Evolutionary conservation across 1,140 invertebrate genomes (phyloP).

Genomic region (Chlorops oryzae): DNA sequence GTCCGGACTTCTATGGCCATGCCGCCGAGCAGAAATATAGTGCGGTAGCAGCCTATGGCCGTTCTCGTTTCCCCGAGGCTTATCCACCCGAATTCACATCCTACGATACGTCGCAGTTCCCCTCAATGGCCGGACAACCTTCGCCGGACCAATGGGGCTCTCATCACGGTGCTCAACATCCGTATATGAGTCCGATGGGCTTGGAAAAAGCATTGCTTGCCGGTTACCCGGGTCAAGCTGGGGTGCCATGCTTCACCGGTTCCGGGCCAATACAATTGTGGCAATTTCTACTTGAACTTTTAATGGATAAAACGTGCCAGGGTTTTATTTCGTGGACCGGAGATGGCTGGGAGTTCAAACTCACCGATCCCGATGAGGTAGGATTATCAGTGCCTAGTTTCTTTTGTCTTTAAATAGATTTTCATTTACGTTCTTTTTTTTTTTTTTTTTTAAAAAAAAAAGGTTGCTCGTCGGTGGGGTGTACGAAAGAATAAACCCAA

Average conservation of each 20-base stretch:
- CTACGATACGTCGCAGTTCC: constrained; percentile 70
- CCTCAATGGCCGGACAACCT: constrained; percentile 70
- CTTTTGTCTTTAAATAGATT: background rate
- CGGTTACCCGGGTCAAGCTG: constrained; percentile 40
- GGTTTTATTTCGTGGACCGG: constrained; percentile 97
- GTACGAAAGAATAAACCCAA: constrained; percentile 97
- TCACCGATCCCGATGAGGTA: constrained; percentile 94
- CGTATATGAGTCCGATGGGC: constrained; percentile 39
- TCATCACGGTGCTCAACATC: constrained; percentile 52
- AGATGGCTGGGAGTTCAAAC: constrained; percentile 97
- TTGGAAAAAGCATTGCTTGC: constrained; percentile 43
- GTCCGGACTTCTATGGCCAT: constrained; percentile 30
- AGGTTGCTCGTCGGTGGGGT: constrained; percentile 92
- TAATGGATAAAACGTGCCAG: constrained; percentile 95
- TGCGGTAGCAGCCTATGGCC: constrained; percentile 20
- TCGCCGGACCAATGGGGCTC: constrained; percentile 53
- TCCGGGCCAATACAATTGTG: constrained; percentile 93
- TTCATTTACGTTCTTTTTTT: constrained; percentile 4
- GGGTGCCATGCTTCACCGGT: constrained; percentile 53
- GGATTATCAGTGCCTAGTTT: constrained; percentile 5
- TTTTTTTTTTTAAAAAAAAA: constrained; percentile 8
- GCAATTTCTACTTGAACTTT: constrained; percentile 93
- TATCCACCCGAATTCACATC: constrained; percentile 45
- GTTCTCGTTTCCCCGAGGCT: constrained; percentile 30
- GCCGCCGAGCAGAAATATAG: constrained; percentile 54